Evolutionary conservation across 2,888 invertebrate species (phyloP).

Genomic region (Electrophaes corylata): DNA sequence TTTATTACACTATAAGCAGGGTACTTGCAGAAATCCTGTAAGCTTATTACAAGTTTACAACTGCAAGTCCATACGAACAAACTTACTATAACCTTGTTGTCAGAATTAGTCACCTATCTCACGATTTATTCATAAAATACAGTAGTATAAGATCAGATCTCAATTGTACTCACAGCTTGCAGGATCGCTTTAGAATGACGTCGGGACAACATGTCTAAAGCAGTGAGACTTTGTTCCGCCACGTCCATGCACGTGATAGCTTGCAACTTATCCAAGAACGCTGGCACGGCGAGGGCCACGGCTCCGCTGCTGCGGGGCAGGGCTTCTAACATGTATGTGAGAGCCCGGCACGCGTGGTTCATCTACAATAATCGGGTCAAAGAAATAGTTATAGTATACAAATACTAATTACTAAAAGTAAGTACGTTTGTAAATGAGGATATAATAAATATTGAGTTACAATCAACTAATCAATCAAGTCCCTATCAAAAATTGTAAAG

Average conservation of each 20-base stretch:
- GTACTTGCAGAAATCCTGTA: no score
- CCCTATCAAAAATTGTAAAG: no score
- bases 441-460: no score
- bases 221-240: constrained; percentile 98
- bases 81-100: no score
- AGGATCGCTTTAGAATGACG: constrained; percentile 98
- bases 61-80: no score
- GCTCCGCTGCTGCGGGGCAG: constrained; percentile 97
- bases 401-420: no score
- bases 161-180: constrained; percentile 89
- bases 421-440: no score
- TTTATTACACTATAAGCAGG: not conserved
- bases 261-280: constrained; percentile 98
- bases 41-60: no score
- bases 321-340: constrained; percentile 99
- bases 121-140: no score
- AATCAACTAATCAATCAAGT: no score
- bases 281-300: constrained; percentile 98
- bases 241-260: constrained; percentile 99
- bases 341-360: constrained; percentile 99
- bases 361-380: constrained; percentile 88
- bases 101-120: no score
- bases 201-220: constrained; percentile 97
- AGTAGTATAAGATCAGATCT: not conserved
- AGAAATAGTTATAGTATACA: no score